These are phyloP conservation scores for Orthonyx spaldingii DNA, from an alignment of 2,113 vertebrate genomes.

Conservation along the genomic window DNA sequence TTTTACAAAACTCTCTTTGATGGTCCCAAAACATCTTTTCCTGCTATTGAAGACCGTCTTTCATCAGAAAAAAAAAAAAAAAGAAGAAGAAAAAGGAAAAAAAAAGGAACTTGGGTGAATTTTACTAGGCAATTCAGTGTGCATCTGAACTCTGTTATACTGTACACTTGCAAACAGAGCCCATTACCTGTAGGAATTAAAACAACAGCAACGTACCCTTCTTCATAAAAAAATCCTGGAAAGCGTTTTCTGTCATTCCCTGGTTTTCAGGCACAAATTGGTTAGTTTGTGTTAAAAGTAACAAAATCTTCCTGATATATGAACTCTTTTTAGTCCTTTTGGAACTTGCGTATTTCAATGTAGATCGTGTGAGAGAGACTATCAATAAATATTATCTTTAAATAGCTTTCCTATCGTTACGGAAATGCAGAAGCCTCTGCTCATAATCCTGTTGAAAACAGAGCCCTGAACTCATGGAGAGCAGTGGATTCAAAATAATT, in stretches of 20 bases:
- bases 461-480: conserved; percentile 58
- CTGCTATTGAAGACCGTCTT: conserved; percentile 63
- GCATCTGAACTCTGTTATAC: conserved; percentile 15
- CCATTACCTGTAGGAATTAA: background rate
- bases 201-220: background rate
- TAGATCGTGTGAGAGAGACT: background rate
- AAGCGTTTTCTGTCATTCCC: background rate
- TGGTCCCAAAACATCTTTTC: conserved; percentile 61
- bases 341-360: background rate
- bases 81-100: background rate
- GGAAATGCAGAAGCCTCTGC: conserved; percentile 38
- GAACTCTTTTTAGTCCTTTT: background rate
- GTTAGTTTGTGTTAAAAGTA: conserved; percentile 13
- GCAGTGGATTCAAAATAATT: conserved; percentile 62
- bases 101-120: background rate
- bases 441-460: conserved; percentile 43
- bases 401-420: conserved; percentile 32
- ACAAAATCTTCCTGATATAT: background rate
- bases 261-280: background rate
- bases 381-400: conserved; percentile 53
- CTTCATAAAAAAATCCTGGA: background rate
- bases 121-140: background rate
- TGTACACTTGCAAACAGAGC: background rate
- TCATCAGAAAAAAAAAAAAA: background rate
- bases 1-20: conserved; percentile 72